Evolutionary conservation across 2,888 invertebrate species (phyloP).

Genomic region (Synergus japonicus): DNA sequence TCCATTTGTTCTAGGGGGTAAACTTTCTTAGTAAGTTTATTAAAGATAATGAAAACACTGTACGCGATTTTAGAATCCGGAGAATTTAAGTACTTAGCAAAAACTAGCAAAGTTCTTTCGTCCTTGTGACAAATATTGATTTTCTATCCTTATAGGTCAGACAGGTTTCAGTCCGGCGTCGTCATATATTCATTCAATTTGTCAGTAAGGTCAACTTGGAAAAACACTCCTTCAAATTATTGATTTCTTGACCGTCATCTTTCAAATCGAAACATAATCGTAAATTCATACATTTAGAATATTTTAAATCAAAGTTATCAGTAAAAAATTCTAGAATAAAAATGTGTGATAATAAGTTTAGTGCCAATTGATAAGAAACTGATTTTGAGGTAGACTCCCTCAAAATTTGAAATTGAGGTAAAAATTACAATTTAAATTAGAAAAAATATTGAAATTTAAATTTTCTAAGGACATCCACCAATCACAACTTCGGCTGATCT

Average conservation of each 20-base stretch:
- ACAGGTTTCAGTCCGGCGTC: conserved; percentile 3
- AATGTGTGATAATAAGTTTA: background rate
- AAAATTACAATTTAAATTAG: background rate
- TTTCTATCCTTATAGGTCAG: conserved; percentile 35
- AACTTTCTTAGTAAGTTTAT: background rate
- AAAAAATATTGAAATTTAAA: background rate
- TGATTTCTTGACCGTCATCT: background rate
- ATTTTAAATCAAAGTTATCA: background rate
- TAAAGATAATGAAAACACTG: background rate
- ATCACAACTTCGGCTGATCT: conserved; percentile 81
- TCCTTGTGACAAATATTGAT: conserved; percentile 27
- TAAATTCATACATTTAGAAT: background rate
- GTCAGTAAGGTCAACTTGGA: conserved; percentile 5
- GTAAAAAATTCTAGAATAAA: background rate
- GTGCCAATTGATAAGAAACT: background rate
- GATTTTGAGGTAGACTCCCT: background rate
- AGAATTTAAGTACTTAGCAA: background rate
- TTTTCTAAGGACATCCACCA: conserved; percentile 78
- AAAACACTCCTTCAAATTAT: conserved; percentile 20
- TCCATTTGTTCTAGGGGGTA: background rate
- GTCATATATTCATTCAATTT: conserved; percentile 23
- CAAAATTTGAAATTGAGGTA: background rate
- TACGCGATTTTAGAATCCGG: conserved; percentile 10
- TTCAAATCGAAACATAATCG: background rate
- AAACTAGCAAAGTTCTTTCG: background rate